These are phyloP conservation scores for Enoplolaimus lenunculus DNA, from an alignment of 2,888 invertebrate genomes.

Conservation along the genomic window DNA sequence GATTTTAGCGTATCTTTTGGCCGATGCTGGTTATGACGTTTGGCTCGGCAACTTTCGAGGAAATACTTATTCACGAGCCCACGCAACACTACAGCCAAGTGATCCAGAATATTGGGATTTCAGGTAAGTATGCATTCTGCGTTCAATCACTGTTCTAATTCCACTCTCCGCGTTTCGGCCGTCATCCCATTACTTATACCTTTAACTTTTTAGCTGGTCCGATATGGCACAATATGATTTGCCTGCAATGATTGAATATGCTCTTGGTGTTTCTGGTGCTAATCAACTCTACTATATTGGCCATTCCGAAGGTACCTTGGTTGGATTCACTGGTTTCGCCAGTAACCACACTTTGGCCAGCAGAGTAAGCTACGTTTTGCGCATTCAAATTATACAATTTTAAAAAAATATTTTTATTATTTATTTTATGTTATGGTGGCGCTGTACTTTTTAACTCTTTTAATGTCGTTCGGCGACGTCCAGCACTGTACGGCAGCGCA, in stretches of 20 bases:
- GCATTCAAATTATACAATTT: no score
- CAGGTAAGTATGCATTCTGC: no score
- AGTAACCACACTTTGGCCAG: neutral
- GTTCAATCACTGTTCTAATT: no score
- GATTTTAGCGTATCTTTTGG: slow-evolving; percentile 17
- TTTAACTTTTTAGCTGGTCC: slow-evolving; percentile 15
- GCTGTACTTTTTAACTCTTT: no score
- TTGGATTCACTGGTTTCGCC: slow-evolving; percentile 8
- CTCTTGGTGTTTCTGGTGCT: neutral
- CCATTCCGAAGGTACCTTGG: slow-evolving; percentile 13
- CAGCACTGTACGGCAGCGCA: no score
- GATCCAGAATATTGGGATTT: slow-evolving; percentile 5
- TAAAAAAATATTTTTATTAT: no score
- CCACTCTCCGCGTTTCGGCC: no score
- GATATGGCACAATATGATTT: slow-evolving; percentile 16
- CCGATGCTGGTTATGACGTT: slow-evolving; percentile 11
- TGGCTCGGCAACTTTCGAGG: slow-evolving; percentile 17
- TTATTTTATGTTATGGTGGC: no score
- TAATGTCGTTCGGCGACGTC: no score
- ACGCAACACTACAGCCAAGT: neutral
- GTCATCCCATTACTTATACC: no score
- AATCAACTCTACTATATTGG: slow-evolving; percentile 14
- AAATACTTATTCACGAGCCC: slow-evolving; percentile 8
- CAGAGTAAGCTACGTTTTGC: no score
- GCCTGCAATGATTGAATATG: slow-evolving; percentile 5